Evolutionary conservation across 2,113 vertebrate species (phyloP).

Genomic region (Xerus inauris): DNA sequence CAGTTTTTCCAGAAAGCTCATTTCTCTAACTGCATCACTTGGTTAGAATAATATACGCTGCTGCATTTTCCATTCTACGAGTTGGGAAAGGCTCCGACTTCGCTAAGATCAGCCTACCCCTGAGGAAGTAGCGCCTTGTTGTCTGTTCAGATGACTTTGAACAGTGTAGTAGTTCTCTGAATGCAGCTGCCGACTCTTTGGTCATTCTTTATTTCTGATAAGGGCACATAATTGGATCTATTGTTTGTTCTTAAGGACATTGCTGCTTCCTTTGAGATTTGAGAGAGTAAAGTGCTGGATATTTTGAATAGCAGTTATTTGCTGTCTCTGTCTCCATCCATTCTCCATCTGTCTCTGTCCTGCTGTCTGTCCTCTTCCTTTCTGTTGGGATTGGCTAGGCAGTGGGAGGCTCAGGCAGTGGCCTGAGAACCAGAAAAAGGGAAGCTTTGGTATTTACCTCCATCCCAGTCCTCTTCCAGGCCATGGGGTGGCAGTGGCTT

Average conservation of each 20-base stretch:
- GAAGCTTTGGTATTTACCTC: neutral
- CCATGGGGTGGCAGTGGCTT: neutral
- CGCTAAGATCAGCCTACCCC: neutral
- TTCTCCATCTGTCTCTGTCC: neutral
- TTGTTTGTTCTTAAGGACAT: neutral
- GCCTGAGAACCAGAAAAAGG: neutral
- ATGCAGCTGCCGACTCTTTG: too few relatives aligned
- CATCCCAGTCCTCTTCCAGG: neutral
- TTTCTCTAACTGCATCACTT: neutral
- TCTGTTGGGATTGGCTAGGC: neutral
- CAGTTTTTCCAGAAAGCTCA: neutral
- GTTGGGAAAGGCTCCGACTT: fast-evolving
- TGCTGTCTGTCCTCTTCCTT: neutral
- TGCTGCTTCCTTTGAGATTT: neutral
- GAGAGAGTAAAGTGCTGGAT: neutral
- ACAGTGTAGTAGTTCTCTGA: neutral
- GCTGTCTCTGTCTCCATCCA: too few relatives aligned
- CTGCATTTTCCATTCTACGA: neutral
- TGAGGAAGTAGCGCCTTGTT: neutral
- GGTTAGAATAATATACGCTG: too few relatives aligned
- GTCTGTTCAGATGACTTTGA: neutral
- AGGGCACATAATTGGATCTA: neutral
- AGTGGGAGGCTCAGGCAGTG: neutral
- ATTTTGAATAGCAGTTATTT: neutral
- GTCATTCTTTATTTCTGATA: neutral